Evolutionary conservation across 2,888 invertebrate species (phyloP).

Genomic region (Muscina levida): DNA sequence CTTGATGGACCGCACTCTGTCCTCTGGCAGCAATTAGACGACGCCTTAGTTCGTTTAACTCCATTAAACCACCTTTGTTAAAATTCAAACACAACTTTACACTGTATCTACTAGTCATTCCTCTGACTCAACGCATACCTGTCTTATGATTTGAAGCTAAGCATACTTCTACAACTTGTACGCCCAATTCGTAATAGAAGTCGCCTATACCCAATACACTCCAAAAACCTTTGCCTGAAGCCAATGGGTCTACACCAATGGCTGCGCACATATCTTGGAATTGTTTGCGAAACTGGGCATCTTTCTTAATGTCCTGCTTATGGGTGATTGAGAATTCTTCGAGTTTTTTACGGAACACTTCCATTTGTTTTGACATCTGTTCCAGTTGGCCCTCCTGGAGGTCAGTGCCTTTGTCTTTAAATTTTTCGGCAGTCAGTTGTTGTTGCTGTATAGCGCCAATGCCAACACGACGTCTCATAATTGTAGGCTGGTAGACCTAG

Average conservation of each 20-base stretch:
- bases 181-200: slow-evolving; percentile 98
- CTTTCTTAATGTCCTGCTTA: slow-evolving; percentile 95
- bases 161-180: slow-evolving; percentile 99
- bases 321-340: slow-evolving; percentile 98
- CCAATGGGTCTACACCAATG: slow-evolving; percentile 97
- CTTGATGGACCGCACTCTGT: slow-evolving; percentile 88
- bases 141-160: slow-evolving; percentile 96
- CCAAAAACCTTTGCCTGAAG: slow-evolving; percentile 98
- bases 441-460: slow-evolving; percentile 95
- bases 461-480: slow-evolving; percentile 90
- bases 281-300: slow-evolving; percentile 95
- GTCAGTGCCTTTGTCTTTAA: slow-evolving; percentile 93
- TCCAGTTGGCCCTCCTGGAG: slow-evolving; percentile 95
- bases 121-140: slow-evolving; percentile 77
- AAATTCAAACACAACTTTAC: not conserved
- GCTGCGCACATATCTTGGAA: slow-evolving; percentile 99
- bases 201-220: slow-evolving; percentile 99
- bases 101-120: not conserved
- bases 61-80: slow-evolving; percentile 86
- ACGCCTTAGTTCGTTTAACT: slow-evolving; percentile 88
- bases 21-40: slow-evolving; percentile 89
- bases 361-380: slow-evolving; percentile 96
- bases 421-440: slow-evolving; percentile 92
- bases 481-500: no score
- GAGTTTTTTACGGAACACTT: slow-evolving; percentile 93